Evolutionary conservation across 2,888 invertebrate species (phyloP), one percentile per base, ranked within the genome.

Genomic region (Blomia tropicalis): DNA sequence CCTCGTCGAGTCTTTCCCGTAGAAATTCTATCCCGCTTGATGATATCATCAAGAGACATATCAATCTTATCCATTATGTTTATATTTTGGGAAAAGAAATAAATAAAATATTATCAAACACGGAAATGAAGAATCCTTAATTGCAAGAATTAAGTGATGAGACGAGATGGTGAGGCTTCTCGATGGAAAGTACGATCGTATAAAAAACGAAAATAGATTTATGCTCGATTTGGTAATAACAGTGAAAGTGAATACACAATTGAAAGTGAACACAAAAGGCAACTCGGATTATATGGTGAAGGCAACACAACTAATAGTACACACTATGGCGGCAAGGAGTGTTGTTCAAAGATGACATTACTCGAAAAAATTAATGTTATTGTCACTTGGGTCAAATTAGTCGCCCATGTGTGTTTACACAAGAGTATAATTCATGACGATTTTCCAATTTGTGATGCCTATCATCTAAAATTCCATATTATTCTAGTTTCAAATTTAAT

Each of bases 1-100:
- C 65, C 65, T 36, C 29, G 61, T 36, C 80, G 77, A 62, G 79
- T 77, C 56, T 80, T 77, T 68, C 81, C 79, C 22, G 31, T 17
- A 67, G 68, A 66, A 66, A 79, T 79, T 76, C 83, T 87, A 70
- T 80, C 75, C 51, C 71, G 70, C 78, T 87, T 92, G 71, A 95
- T 95, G 66, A 95, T 91, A 70, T 95, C 95, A 75, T 95, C 95
- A 69, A 95, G 80, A 72, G 92, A 91, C 87, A 93, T 87, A 76
- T 95, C 93, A 75, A 95, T 87, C 79, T 87, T 90, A 73, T 90
- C 88, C 71, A n/a, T n/a, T n/a, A n/a, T n/a, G n/a, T 84, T 85
- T 89, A 90, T 89, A 76, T 79, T 83, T 53, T 14, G n/a, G n/a
- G n/a, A n/a, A 43, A 23, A 22, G 47, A 47, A 47, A 47, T 2